Evolutionary conservation across 2,888 invertebrate genomes (phyloP).

Genomic region (Drosophila kuntzei): DNA sequence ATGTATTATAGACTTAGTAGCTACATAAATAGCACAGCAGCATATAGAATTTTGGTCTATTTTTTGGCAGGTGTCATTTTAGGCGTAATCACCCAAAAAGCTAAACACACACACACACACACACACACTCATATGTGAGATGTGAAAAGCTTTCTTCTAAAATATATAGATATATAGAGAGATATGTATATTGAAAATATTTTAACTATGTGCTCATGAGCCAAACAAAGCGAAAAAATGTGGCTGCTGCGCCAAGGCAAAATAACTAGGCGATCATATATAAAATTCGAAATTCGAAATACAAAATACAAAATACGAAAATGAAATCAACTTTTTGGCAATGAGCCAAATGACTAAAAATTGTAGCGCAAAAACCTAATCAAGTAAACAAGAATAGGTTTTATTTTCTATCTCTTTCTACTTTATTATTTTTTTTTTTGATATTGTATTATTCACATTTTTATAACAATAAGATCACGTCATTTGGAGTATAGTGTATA

Average conservation of each 20-base stretch:
- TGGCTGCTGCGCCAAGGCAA: constrained; percentile 56
- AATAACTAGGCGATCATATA: constrained; percentile 61
- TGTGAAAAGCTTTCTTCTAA: constrained; percentile 55
- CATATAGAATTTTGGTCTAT: constrained; percentile 50
- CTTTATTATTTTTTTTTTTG: not conserved
- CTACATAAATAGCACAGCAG: constrained; percentile 59
- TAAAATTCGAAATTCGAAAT: constrained; percentile 44
- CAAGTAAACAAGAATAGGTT: constrained; percentile 52
- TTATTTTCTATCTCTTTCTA: not conserved
- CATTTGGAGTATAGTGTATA: not conserved
- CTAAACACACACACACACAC: constrained; percentile 19
- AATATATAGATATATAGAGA: constrained; percentile 24
- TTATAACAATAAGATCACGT: not conserved
- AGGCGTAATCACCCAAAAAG: constrained; percentile 40
- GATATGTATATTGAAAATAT: constrained; percentile 58
- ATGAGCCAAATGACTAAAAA: constrained; percentile 69
- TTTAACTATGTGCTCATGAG: constrained; percentile 72
- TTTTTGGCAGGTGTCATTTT: constrained; percentile 79
- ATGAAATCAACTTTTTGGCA: constrained; percentile 73
- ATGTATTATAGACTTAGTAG: constrained; percentile 19
- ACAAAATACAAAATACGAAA: constrained; percentile 45
- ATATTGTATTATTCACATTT: not conserved
- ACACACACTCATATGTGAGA: constrained; percentile 5
- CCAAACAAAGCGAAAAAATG: constrained; percentile 70
- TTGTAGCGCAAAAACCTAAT: constrained; percentile 59